Evolutionary conservation across 2,888 invertebrate species (phyloP).

Genomic region (Seladonia tumulorum): DNA sequence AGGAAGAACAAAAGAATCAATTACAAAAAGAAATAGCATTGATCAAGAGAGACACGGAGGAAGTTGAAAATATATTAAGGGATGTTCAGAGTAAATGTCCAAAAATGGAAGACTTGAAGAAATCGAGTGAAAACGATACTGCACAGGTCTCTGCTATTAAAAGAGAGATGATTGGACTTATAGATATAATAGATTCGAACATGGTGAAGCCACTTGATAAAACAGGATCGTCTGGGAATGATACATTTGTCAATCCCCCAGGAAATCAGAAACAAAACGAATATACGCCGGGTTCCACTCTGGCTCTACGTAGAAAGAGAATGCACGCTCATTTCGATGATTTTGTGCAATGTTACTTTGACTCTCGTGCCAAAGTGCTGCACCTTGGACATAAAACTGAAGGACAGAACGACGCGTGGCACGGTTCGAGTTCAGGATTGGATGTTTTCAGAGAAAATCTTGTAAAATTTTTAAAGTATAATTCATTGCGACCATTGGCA

Average conservation of each 20-base stretch:
- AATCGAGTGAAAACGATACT: constrained; percentile 84
- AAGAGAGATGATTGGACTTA: constrained; percentile 86
- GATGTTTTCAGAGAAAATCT: constrained; percentile 94
- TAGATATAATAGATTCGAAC: constrained; percentile 86
- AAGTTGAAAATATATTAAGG: constrained; percentile 88
- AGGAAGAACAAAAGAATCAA: constrained; percentile 89
- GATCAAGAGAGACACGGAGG: constrained; percentile 90
- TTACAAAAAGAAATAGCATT: constrained; percentile 90
- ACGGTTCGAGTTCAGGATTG: constrained; percentile 85
- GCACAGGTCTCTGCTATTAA: constrained; percentile 86
- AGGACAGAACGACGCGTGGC: constrained; percentile 71
- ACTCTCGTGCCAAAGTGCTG: constrained; percentile 90
- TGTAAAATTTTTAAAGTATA: constrained; percentile 93
- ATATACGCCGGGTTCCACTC: constrained; percentile 82
- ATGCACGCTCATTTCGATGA: constrained; percentile 96
- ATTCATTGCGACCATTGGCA: constrained; percentile 91
- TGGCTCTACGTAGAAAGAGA: constrained; percentile 89
- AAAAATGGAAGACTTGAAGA: constrained; percentile 86
- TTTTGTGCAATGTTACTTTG: constrained; percentile 94
- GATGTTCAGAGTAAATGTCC: constrained; percentile 87
- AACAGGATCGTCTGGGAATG: constrained; percentile 50
- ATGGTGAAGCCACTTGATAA: constrained; percentile 80
- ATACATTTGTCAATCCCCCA: constrained; percentile 66
- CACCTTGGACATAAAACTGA: constrained; percentile 86
- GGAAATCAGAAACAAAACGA: constrained; percentile 72